Conservation (phyloP, 2,113 vertebrate genomes). For the Stigmatopora argus region DNA sequence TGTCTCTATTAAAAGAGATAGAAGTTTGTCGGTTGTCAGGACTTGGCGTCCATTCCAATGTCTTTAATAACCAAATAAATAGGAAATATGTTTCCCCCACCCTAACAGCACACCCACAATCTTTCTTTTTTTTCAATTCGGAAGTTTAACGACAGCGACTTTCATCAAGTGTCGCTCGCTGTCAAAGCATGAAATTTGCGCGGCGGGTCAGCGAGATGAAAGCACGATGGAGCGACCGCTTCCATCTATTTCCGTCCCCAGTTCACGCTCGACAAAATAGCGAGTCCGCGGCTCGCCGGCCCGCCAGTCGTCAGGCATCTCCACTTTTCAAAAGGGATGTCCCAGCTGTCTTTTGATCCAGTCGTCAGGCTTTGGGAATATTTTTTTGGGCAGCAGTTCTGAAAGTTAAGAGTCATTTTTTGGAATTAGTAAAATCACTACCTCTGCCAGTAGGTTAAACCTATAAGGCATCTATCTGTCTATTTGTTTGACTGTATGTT, state of each 20-base stretch:
- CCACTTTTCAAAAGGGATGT: conserved; percentile 8
- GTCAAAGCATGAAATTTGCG: conserved; percentile 4
- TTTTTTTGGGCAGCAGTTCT: neutral
- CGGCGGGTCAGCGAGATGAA: conserved; percentile 2
- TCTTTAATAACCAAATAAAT: neutral
- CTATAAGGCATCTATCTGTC: too few species aligned
- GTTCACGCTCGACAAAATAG: neutral
- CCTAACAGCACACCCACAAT: neutral
- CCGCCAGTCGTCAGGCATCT: neutral
- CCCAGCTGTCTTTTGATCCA: neutral
- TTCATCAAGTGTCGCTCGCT: conserved; percentile 9
- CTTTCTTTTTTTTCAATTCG: neutral
- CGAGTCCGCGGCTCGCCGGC: neutral
- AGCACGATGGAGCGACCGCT: conserved; percentile 1
- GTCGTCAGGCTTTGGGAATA: neutral
- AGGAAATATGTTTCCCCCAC: neutral
- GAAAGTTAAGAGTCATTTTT: neutral
- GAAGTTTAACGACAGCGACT: neutral
- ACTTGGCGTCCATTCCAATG: neutral
- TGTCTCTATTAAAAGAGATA: neutral
- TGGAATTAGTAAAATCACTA: neutral
- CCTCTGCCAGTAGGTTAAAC: too few species aligned
- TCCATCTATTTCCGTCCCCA: conserved; percentile 7
- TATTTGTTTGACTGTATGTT: too few species aligned
- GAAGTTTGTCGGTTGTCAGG: neutral